Evolutionary conservation across 1,140 invertebrate species (phyloP), one percentile per base, ranked within the genome.

Genomic region (Platyura marginata): DNA sequence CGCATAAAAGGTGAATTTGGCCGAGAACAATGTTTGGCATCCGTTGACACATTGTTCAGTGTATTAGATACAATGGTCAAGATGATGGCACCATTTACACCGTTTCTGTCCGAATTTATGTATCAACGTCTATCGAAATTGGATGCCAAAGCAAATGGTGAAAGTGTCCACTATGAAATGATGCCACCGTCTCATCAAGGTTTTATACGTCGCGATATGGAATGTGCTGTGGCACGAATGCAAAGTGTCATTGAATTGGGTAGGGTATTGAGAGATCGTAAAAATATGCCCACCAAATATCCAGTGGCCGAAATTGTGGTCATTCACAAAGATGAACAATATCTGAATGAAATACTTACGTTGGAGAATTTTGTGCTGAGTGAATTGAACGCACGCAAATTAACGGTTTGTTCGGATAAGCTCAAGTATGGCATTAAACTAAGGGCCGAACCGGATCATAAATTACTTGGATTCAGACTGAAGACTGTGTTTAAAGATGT

Each of bases 71-170:
- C 81, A 39, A 91, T 99, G 77, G 76, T 82, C 1, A 72, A 82
- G 50, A 76, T 95, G 33, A 95, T 97, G 79, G 85, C 95, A 5
- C 91, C 96, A 0, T 97, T 98, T 63, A 95, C 91, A 3, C 96
- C 96, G 2, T 99, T 95, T 62, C 67, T 99, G 15, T 86, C 91
- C 15, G 96, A 99, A 64, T 75, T 81, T 21, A 94, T 99, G 75
- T 99, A 90, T 63, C 87, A 94, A 59, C 83, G 84, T 41, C 59
- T 98, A 44, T 72, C 73, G 29, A 65, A 69, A 48, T 50, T 76
- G 5, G 51, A 63, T 59, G 42, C 5, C 36, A n/a, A 38, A 11
- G 4, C 4, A 21, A 18, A 4, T 38, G 36, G 67, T 33, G 75
- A 75, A 20, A 22, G 21, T 23, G 76, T 95, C 1, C 90, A 95